Evolutionary conservation across 2,113 vertebrate species (phyloP), one percentile per base, ranked within the genome.

Genomic region (Pterocles orientalis): DNA sequence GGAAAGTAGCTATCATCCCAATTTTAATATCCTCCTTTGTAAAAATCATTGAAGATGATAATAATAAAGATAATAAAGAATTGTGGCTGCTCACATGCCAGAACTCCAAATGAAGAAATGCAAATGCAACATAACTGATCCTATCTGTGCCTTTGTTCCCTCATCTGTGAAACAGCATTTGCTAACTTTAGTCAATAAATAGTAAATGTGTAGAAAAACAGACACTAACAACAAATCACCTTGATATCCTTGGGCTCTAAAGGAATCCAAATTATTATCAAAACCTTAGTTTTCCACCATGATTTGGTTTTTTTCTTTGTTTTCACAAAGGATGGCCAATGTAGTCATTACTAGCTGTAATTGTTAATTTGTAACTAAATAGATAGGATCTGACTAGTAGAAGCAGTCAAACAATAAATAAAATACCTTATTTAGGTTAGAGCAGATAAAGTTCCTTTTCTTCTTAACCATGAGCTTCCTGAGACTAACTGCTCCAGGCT

Each of bases 381-480:
- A 95, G 92, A 93, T 84, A 79, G 34, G 43, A 94, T 92, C 89
- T 92, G 64, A 60, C 65, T 53, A 89, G 31, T 75, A 66, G 21
- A 60, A 92, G 58, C 10, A 81, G 78, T 53, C 41, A 72, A 90
- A 89, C 45, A 62, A 88, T 56, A 82, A 92, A 92, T 70, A 86
- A 88, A 94, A 79, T 57, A 56, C 26, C 15, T 80, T 91, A 82
- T 95, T 92, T 85, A 83, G 69, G 77, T 39, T 92, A 88, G 87
- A 92, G 91, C 82, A 87, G 88, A 95, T 93, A 95, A 88, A 92
- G 53, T 10, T 94, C 75, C 13, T 92, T 96, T 83, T 69, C 76
- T 90, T 92, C 68, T 82, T 72, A 92, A 82, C 43, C 31, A 54
- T 71, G 28, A 82, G 39, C 41, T 94, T 96, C 73, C 80, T 68